Evolutionary conservation across 2,113 vertebrate species (phyloP).

Genomic region (Rattus rattus): DNA sequence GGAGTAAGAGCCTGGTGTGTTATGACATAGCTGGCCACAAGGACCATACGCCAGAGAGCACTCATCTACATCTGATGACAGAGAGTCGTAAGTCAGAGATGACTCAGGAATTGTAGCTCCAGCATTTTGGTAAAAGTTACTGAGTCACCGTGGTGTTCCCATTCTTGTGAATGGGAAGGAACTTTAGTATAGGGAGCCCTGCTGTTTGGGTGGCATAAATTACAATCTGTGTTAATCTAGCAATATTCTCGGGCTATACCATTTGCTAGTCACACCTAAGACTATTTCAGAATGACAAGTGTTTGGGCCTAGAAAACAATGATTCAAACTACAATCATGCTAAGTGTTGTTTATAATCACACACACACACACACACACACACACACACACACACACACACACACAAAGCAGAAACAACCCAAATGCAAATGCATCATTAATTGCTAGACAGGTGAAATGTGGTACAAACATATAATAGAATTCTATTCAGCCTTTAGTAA

Average conservation of each 20-base stretch:
- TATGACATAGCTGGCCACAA: constrained; percentile 91
- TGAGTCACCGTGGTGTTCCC: not conserved
- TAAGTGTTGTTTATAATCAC: not conserved
- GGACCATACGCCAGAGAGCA: constrained; percentile 87
- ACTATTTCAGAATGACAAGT: not conserved
- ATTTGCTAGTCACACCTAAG: not conserved
- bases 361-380: too few relatives aligned
- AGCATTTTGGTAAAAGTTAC: not conserved
- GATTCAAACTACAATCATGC: not conserved
- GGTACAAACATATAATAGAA: not conserved
- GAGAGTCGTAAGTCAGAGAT: constrained; percentile 7
- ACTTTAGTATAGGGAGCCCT: not conserved
- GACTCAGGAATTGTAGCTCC: not conserved
- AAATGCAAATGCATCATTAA: not conserved
- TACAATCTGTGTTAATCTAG: not conserved
- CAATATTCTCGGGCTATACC: not conserved
- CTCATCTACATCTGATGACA: constrained; percentile 90
- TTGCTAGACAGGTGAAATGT: not conserved
- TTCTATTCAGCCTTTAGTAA: not conserved
- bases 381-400: too few relatives aligned
- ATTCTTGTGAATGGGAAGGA: not conserved
- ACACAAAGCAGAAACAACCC: not conserved
- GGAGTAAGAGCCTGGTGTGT: constrained; percentile 87
- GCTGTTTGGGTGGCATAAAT: not conserved
- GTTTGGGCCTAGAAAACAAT: not conserved